phyloP scores from a whole-genome alignment of 2,888 invertebrate species.

The Dichetophora obliterata region DNA sequence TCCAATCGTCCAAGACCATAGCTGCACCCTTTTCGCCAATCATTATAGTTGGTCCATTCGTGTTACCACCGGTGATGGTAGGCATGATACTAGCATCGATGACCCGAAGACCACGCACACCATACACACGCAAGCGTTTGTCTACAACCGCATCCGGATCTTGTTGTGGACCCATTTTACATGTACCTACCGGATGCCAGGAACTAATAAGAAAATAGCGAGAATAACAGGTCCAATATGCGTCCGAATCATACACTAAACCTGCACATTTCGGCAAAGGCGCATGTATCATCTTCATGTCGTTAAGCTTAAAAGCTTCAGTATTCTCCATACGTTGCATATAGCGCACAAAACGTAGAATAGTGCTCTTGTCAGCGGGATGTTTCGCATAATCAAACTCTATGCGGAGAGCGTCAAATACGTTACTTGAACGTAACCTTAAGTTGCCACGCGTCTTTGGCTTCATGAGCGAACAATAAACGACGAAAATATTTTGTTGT shows the following conservation, averaged over 20 bases:
- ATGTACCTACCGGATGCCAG: slow-evolving; percentile 80
- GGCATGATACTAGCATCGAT: slow-evolving; percentile 89
- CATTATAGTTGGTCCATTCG: slow-evolving; percentile 88
- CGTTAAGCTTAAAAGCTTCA: slow-evolving; percentile 65
- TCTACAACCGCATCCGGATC: slow-evolving; percentile 72
- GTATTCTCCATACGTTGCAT: slow-evolving; percentile 67
- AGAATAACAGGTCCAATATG: slow-evolving; percentile 74
- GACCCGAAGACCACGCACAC: slow-evolving; percentile 79
- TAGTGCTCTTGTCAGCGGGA: slow-evolving; percentile 68
- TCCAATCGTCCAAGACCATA: slow-evolving; percentile 54
- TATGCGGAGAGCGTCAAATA: slow-evolving; percentile 73
- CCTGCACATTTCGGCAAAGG: slow-evolving; percentile 58
- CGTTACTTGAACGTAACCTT: slow-evolving; percentile 71
- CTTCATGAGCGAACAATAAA: slow-evolving; percentile 59
- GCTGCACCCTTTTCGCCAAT: slow-evolving; percentile 87
- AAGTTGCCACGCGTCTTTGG: slow-evolving; percentile 71
- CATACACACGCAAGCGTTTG: slow-evolving; percentile 71
- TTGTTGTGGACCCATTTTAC: slow-evolving; percentile 75
- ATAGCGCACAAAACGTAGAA: slow-evolving; percentile 65
- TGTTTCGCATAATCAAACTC: slow-evolving; percentile 73
- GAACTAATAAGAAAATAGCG: slow-evolving; percentile 72
- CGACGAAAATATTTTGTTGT: slow-evolving; percentile 50
- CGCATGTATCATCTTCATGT: slow-evolving; percentile 58
- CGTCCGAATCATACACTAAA: slow-evolving; percentile 60
- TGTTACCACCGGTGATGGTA: slow-evolving; percentile 81